Base-by-base conservation (phyloP, 2,888 invertebrate genomes). In the Subacronicta megacephala region DNA sequence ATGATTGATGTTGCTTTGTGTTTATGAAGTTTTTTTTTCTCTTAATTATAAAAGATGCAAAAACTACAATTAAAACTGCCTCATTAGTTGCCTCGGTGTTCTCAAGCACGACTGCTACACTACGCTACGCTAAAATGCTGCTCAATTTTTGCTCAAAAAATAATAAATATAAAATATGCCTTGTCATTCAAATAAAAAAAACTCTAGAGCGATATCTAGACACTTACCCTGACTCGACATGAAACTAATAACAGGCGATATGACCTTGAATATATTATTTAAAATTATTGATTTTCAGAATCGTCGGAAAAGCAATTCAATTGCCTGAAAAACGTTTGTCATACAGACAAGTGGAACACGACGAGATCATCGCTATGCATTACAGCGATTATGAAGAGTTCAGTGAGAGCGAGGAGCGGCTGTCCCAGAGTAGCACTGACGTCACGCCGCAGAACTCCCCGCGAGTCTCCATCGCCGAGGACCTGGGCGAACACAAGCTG, bases 371-470 rank as follows among this genome's bases (percentile, higher is more conserved):
- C 43, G 91, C 91, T 0, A 85, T 91, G 79, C 92, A 94, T 59
- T 93, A 94, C 73, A 93, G 87, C 61, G 89, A 94, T 56, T 92
- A 92, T 47, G 88, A 89, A 47, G 82, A 89, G 52, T 92, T 89
- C 60, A 93, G 92, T 58, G 94, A 94, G 57, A 92, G 90, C 44
- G 93, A 92, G 29, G 93, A 94, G 55, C 81, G 93, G 0, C 72
- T 93, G 7, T 94, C 94, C 3, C 88, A 93, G 64, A 93, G 93
- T 63, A 93, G 93, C 62, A 86, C 85, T 18, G 94, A 94, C 57
- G 88, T 93, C 65, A 94, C 94, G 7, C 93, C 93, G 1, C 89
- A 90, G 62, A 94, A 93, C 71, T 94, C 94, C 0, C 94, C 94
- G 0, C 69, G 93, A 44, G 77, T 83, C 0, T 90, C 91, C 0